phyloP scores from a whole-genome alignment of 1,140 invertebrate genomes.

The Batillaria attramentaria region DNA sequence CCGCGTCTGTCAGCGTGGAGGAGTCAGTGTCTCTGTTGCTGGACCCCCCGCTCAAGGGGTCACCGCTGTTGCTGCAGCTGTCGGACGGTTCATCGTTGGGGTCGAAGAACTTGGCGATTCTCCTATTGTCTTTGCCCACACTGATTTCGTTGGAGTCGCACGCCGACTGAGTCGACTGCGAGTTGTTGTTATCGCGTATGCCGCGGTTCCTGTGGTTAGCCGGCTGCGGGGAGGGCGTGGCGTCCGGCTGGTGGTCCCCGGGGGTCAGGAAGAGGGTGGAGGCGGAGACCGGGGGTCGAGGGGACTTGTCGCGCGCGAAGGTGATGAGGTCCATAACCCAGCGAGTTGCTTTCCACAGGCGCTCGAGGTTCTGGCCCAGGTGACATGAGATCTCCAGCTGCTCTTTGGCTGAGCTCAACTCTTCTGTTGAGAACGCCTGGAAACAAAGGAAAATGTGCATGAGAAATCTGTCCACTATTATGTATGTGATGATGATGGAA shows the following conservation, averaged over 20 bases:
- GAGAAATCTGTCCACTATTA: not conserved
- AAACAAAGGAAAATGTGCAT: slow-evolving; percentile 20
- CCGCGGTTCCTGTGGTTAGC: not conserved
- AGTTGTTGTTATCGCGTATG: slow-evolving; percentile 55
- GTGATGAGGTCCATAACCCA: slow-evolving; percentile 97
- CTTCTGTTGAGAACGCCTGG: slow-evolving; percentile 89
- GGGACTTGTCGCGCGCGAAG: slow-evolving; percentile 76
- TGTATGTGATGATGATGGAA: not conserved
- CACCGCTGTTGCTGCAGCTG: slow-evolving; percentile 1
- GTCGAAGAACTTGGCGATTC: slow-evolving; percentile 66
- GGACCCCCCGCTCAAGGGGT: slow-evolving; percentile 7
- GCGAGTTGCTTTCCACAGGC: slow-evolving; percentile 90
- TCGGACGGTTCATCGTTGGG: slow-evolving; percentile 53
- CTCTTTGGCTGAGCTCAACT: slow-evolving; percentile 88
- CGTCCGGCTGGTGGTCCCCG: slow-evolving; percentile 70
- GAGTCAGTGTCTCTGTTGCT: not conserved
- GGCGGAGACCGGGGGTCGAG: slow-evolving; percentile 25
- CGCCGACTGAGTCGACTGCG: slow-evolving; percentile 32
- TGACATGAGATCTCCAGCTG: slow-evolving; percentile 80
- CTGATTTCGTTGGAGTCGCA: slow-evolving; percentile 63
- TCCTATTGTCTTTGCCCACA: slow-evolving; percentile 64
- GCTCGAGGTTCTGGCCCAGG: slow-evolving; percentile 68
- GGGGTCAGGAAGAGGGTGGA: slow-evolving; percentile 76
- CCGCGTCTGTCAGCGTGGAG: not conserved
- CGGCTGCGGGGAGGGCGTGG: slow-evolving; percentile 17